These are phyloP conservation scores for Anaspis maculata DNA, from an alignment of 2,888 invertebrate species.

Conservation along the genomic window DNA sequence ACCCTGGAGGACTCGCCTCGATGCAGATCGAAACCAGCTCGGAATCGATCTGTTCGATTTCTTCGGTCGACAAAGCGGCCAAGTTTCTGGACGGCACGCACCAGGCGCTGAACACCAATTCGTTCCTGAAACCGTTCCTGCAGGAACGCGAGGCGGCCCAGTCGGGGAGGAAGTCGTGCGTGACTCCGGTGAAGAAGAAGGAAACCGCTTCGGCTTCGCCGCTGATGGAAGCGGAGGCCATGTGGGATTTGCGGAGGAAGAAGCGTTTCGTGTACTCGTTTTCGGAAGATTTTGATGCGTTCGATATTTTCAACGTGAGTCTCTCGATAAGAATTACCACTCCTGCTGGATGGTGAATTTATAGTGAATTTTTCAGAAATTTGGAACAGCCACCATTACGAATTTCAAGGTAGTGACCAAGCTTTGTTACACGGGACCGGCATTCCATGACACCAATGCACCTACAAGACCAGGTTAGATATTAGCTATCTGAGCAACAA, in stretches of 20 bases:
- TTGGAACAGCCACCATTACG: slow-evolving; percentile 47
- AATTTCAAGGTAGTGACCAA: slow-evolving; percentile 48
- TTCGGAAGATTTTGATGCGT: slow-evolving; percentile 33
- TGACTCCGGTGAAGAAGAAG: slow-evolving; percentile 19
- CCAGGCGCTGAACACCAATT: slow-evolving; percentile 19
- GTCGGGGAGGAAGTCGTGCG: slow-evolving; percentile 24
- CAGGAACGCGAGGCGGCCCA: slow-evolving; percentile 21
- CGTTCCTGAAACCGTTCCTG: slow-evolving; percentile 25
- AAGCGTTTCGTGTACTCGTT: slow-evolving; percentile 28
- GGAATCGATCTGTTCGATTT: slow-evolving; percentile 50
- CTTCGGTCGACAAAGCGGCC: slow-evolving; percentile 51
- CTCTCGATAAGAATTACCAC: too few species aligned
- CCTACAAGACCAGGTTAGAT: too few species aligned
- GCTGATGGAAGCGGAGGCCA: slow-evolving; percentile 3
- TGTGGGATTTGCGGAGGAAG: slow-evolving; percentile 19
- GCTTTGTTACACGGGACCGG: slow-evolving; percentile 39
- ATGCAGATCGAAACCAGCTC: slow-evolving; percentile 46
- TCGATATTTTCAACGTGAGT: slow-evolving; percentile 35
- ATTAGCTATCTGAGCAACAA: too few species aligned
- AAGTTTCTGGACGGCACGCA: slow-evolving; percentile 35
- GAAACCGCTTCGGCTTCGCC: slow-evolving; percentile 1
- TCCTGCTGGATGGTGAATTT: too few species aligned
- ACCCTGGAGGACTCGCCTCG: slow-evolving; percentile 45
- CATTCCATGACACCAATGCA: not conserved
- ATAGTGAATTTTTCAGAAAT: slow-evolving; percentile 36